Conservation (phyloP, 2,888 invertebrate genomes). For the Eupsilia transversa region DNA sequence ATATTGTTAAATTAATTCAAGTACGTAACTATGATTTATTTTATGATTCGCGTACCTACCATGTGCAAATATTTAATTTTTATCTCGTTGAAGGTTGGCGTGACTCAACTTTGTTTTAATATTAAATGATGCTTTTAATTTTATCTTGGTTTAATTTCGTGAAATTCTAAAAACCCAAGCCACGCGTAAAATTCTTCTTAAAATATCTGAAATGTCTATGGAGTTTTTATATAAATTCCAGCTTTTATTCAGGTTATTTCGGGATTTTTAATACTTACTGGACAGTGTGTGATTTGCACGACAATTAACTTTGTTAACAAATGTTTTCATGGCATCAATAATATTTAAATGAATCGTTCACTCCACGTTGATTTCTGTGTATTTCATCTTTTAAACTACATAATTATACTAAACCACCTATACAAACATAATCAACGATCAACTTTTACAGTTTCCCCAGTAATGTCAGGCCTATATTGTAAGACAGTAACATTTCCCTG, state of each 20-base stretch:
- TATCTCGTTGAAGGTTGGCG: constrained; percentile 29
- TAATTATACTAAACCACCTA: not conserved
- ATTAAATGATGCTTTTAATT: constrained; percentile 28
- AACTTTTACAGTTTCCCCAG: not conserved
- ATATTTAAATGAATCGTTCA: not conserved
- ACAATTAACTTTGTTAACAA: not conserved
- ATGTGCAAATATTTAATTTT: constrained; percentile 59
- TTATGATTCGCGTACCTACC: constrained; percentile 33
- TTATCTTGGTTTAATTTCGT: constrained; percentile 10
- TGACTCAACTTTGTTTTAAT: constrained; percentile 34
- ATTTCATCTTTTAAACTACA: not conserved
- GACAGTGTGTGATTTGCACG: constrained; percentile 14
- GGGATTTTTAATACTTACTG: not conserved
- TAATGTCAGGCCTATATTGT: constrained; percentile 7
- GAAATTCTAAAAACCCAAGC: not conserved
- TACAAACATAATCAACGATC: not conserved
- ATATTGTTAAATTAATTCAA: constrained; percentile 62
- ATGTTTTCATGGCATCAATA: not conserved
- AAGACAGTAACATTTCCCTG: constrained; percentile 10
- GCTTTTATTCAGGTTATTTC: constrained; percentile 1
- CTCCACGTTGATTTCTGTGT: no score
- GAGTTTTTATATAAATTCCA: not conserved
- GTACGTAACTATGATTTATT: constrained; percentile 53
- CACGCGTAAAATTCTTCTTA: not conserved
- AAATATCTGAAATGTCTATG: constrained; percentile 2